Conservation (phyloP, 2,797 vertebrate species). For the Enteromius radiatus region DNA sequence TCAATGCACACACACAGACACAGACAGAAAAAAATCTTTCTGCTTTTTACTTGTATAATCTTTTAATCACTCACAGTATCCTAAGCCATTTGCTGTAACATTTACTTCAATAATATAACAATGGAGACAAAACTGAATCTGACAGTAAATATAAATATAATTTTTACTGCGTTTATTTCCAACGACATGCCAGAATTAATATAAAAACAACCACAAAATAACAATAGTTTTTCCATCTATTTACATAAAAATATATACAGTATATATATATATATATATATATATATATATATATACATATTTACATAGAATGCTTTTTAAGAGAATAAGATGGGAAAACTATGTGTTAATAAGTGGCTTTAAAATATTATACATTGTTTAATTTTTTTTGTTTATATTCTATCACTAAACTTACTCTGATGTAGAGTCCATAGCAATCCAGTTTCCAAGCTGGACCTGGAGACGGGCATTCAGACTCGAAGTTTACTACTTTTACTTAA, state of each 20-base stretch:
- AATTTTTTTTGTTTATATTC: not conserved
- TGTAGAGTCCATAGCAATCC: not conserved
- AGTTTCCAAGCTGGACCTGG: not conserved
- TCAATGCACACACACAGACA: not conserved
- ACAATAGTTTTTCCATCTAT: no score
- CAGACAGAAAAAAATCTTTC: not conserved
- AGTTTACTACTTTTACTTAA: not conserved
- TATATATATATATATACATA: no score
- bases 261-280: not conserved
- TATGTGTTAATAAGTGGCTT: not conserved
- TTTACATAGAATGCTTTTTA: not conserved
- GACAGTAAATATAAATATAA: not conserved
- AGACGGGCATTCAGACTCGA: not conserved
- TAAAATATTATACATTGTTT: not conserved
- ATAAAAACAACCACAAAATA: not conserved
- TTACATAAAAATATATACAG: no score
- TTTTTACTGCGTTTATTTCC: not conserved
- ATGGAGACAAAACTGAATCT: not conserved
- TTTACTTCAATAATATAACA: conserved; percentile 1
- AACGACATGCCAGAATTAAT: not conserved
- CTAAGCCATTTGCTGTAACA: not conserved
- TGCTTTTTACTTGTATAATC: not conserved
- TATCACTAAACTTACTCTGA: not conserved
- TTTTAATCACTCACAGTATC: not conserved
- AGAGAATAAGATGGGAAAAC: not conserved